A percentile compares a stretch with the other conserved stretches of the same genome.
phyloP scores from a whole-genome alignment of 1,140 invertebrate species.

The Sarcophaga peregrina region DNA sequence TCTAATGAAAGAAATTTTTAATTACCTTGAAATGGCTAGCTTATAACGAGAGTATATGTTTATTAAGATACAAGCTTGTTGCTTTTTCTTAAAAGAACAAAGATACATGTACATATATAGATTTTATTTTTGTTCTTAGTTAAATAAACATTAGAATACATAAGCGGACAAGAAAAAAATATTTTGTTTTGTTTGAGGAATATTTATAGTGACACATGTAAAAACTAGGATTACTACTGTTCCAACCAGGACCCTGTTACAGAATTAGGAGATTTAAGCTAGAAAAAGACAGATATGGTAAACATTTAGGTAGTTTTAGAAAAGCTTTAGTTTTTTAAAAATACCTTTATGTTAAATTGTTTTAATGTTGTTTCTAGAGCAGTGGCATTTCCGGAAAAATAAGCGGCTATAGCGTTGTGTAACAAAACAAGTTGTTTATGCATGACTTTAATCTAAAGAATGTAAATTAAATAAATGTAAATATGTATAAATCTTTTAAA shows the following conservation, averaged over 20 bases:
- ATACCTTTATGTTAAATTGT: conserved; percentile 90
- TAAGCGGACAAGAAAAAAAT: conserved; percentile 38
- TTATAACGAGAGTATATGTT: too few species aligned
- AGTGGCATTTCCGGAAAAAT: conserved; percentile 95
- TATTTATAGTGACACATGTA: not conserved
- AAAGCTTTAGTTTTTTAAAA: too few species aligned
- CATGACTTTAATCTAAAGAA: conserved; percentile 92
- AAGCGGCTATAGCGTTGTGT: conserved; percentile 95
- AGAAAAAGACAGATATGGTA: conserved; percentile 42
- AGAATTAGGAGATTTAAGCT: conserved; percentile 65
- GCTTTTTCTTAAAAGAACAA: not conserved
- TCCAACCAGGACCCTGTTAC: conserved; percentile 63
- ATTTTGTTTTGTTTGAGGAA: conserved; percentile 35
- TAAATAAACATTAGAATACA: conserved; percentile 39
- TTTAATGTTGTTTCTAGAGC: conserved; percentile 94
- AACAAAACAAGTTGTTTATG: conserved; percentile 95
- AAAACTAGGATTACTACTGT: conserved; percentile 54
- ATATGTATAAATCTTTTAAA: not conserved
- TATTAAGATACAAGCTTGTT: too few species aligned
- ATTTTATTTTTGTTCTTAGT: conserved; percentile 39
- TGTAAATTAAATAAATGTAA: not conserved
- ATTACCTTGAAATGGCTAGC: too few species aligned
- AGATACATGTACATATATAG: conserved; percentile 28
- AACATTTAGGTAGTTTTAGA: not conserved
- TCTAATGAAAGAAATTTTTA: too few species aligned